Evolutionary conservation across 2,797 vertebrate genomes (phyloP).

Genomic region (Acipenser transmontanus): DNA sequence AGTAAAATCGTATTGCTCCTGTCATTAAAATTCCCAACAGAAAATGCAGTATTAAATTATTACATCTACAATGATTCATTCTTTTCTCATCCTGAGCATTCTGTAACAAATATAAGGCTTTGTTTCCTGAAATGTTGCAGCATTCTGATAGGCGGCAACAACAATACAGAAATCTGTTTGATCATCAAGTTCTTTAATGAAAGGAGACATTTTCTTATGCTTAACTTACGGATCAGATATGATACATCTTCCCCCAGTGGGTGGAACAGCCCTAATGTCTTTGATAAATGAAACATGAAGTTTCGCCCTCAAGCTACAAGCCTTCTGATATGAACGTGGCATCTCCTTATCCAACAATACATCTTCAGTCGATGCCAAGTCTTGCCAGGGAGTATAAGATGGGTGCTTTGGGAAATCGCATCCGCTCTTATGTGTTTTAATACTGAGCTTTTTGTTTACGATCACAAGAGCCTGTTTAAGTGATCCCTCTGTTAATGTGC

Average conservation of each 20-base stretch:
- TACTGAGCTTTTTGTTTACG: neutral
- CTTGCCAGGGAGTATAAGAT: neutral
- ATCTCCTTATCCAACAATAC: neutral
- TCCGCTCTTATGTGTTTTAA: neutral
- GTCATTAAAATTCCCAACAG: no score
- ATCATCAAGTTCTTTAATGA: constrained; percentile 7
- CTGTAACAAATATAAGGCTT: neutral
- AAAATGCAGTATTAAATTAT: no score
- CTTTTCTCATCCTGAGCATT: neutral
- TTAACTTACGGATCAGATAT: constrained; percentile 20
- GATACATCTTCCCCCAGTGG: constrained; percentile 11
- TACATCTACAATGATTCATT: no score
- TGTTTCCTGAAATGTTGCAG: neutral
- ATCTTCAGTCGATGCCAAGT: constrained; percentile 1
- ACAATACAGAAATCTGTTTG: neutral
- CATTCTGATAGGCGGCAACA: no score
- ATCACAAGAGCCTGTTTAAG: neutral
- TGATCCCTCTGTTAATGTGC: neutral
- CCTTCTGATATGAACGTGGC: constrained; percentile 6
- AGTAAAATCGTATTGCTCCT: no score
- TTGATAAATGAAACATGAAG: constrained; percentile 16
- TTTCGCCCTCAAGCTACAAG: constrained; percentile 10
- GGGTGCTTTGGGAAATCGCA: neutral
- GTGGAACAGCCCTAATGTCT: constrained; percentile 6
- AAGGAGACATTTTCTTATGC: constrained; percentile 13